Conservation (phyloP, 2,888 invertebrate species). For the Seira ritae region DNA sequence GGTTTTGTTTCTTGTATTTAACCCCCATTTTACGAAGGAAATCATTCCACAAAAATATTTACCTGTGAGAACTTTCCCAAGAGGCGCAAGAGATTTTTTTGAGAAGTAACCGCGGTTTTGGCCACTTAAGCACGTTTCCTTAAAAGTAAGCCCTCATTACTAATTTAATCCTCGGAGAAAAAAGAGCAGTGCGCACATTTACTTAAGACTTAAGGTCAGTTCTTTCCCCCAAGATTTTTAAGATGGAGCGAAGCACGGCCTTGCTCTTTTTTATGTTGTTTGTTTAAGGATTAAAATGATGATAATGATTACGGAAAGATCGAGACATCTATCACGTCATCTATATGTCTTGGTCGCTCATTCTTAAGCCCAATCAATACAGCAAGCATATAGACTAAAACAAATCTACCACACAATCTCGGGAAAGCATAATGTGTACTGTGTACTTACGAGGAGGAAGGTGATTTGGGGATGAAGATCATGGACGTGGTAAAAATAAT, state of each 20-base stretch:
- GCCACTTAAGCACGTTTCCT: slow-evolving; percentile 50
- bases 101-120: slow-evolving; percentile 18
- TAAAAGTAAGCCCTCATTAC: slow-evolving; percentile 28
- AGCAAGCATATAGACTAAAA: too few relatives aligned
- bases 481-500: too few relatives aligned
- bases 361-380: too few relatives aligned
- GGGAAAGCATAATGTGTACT: too few relatives aligned
- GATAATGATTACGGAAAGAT: slow-evolving; percentile 36
- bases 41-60: not conserved
- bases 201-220: slow-evolving; percentile 45
- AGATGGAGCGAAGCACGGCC: slow-evolving; percentile 17
- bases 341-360: slow-evolving; percentile 23
- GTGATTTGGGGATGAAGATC: too few relatives aligned
- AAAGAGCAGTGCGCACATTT: slow-evolving; percentile 1
- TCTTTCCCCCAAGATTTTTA: not conserved
- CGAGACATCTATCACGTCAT: slow-evolving; percentile 34
- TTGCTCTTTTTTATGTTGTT: slow-evolving; percentile 39
- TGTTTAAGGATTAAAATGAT: slow-evolving; percentile 63
- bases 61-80: slow-evolving; percentile 50
- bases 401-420: too few relatives aligned
- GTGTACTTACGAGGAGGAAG: too few relatives aligned
- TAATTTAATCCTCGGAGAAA: slow-evolving; percentile 33
- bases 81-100: not conserved
- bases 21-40: slow-evolving; percentile 15
- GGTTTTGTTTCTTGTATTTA: not conserved